Evolutionary conservation across 2,888 invertebrate genomes (phyloP), one percentile per base, ranked within the genome.

Genomic region (Gymnosoma rotundatum): DNA sequence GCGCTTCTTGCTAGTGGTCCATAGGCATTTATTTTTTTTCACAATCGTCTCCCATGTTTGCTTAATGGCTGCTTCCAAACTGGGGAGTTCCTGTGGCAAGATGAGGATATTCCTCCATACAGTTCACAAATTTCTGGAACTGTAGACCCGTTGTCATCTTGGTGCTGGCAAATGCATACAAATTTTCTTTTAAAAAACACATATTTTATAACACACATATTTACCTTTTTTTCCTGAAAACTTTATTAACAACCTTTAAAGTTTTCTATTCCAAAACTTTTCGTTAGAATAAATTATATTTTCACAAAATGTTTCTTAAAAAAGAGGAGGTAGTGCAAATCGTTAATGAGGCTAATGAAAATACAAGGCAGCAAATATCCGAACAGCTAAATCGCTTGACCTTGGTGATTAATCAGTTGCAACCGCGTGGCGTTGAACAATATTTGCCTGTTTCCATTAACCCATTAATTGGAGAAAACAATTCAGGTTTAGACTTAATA

Each of bases 211-310:
- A n/a, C n/a, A n/a, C n/a, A n/a, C n/a, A n/a, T n/a, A n/a, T n/a
- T n/a, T n/a, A n/a, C n/a, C n/a, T n/a, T n/a, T n/a, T n/a, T n/a
- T n/a, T n/a, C n/a, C n/a, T n/a, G n/a, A n/a, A n/a, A n/a, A n/a
- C 25, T 25, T 25, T 25, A 25, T 25, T 25, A 25, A 25, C 25
- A 25, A 25, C 25, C 25, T 25, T 25, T 25, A 25, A 78, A 78
- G 50, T 78, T 78, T 78, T 78, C 9, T 69, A 52, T 78, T 61
- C 69, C 67, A 69, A 78, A 66, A 38, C 76, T 76, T 76, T 64
- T 48, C n/a, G 16, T 25, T 32, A 60, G 25, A 74, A 32, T 74
- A 45, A 76, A 56, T 69, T 61, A 78, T 20, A 78, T 21, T 60
- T 50, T 48, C 18, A 69, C n/a, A 69, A 69, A 78, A 78, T 69